Conservation (phyloP, 2,888 invertebrate genomes). For the Yponomeuta cagnagella region DNA sequence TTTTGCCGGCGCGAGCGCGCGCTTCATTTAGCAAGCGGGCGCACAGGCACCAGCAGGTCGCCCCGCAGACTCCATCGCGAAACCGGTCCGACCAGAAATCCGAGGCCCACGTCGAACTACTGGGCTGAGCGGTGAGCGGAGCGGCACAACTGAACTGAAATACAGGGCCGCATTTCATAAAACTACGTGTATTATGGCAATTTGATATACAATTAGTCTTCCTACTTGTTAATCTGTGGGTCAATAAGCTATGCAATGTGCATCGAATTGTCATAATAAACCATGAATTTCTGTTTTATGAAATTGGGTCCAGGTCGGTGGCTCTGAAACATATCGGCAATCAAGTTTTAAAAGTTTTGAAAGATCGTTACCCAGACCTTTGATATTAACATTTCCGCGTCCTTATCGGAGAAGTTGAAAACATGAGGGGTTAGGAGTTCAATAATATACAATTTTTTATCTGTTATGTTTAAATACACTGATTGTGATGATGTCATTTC, state of each 20-base stretch:
- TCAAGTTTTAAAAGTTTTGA: background rate
- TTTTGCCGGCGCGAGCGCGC: conserved; percentile 29
- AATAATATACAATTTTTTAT: background rate
- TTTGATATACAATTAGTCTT: too few species aligned
- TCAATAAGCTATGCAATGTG: too few species aligned
- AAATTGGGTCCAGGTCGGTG: too few species aligned
- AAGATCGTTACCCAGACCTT: background rate
- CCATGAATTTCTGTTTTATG: too few species aligned
- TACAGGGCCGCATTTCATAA: too few species aligned
- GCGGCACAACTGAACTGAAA: conserved; percentile 14
- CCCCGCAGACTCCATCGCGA: conserved; percentile 56
- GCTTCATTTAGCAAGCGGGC: conserved; percentile 60
- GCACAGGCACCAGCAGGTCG: conserved; percentile 37
- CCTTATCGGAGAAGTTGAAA: background rate
- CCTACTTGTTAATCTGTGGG: too few species aligned
- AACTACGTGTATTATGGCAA: too few species aligned
- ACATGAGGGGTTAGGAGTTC: background rate
- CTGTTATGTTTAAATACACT: background rate
- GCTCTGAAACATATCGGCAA: background rate
- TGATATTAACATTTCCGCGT: background rate
- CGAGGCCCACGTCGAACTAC: conserved; percentile 46
- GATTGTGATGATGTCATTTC: background rate
- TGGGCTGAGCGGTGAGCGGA: conserved; percentile 32
- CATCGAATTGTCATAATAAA: too few species aligned
- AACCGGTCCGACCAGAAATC: conserved; percentile 72